phyloP scores from a whole-genome alignment of 2,113 vertebrate species.

The Podocnemis expansa region DNA sequence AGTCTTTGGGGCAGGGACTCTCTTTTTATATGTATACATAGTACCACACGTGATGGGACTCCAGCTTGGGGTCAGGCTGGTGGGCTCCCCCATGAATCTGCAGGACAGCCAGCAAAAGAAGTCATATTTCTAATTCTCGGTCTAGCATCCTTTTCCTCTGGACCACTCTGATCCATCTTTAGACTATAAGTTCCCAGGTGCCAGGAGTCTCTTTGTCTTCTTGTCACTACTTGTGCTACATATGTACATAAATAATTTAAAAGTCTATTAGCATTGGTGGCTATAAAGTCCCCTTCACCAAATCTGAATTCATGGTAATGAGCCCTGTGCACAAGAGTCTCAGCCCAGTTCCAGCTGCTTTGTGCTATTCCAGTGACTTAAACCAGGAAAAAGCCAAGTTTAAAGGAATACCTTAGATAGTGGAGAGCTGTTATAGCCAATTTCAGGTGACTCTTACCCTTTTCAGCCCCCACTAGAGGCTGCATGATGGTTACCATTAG shows the following conservation, averaged over 20 bases:
- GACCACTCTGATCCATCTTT: not conserved
- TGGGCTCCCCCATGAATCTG: not conserved
- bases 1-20: not conserved
- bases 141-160: not conserved
- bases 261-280: not conserved
- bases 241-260: not conserved
- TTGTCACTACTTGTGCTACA: not conserved
- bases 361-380: not conserved
- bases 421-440: not conserved
- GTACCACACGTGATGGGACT: not conserved
- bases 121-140: not conserved
- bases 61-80: not conserved
- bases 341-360: not conserved
- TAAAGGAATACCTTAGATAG: not conserved
- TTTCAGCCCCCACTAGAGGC: not conserved
- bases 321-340: not conserved
- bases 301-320: not conserved
- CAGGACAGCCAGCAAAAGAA: not conserved
- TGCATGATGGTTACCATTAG: not conserved
- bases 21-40: not conserved
- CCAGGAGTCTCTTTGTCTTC: not conserved
- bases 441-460: not conserved
- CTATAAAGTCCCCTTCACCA: not conserved
- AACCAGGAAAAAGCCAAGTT: not conserved
- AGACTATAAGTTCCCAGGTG: not conserved